Evolutionary conservation across 2,888 invertebrate species (phyloP), one percentile per base, ranked within the genome.

Genomic region (Drosophila paracracens): DNA sequence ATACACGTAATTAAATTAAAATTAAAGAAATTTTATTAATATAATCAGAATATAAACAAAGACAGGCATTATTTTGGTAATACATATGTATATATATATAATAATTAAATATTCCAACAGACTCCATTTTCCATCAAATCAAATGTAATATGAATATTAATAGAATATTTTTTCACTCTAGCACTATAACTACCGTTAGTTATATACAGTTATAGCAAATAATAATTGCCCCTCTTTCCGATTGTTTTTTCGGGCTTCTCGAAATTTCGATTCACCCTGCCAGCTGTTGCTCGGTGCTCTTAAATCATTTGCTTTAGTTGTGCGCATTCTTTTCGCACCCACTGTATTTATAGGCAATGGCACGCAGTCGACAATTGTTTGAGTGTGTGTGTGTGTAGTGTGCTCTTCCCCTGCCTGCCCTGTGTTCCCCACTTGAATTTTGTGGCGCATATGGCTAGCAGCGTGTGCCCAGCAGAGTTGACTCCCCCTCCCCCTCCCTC

Each of bases 361-460:
- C 67, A 68, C 62, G 64, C 67, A 58, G 62, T 62, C 53, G 46
- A 50, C 70, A 60, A 59, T 60, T 70, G 54, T 48, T 38, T 27
- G 38, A 29, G 38, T 56, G 56, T 56, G n/a, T 46, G n/a, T 46
- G 18, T 50, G 27, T 29, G 50, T 61, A 46, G 25, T 25, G 46
- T 46, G 25, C 58, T 52, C 56, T 63, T 58, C 27, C 60, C 46
- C 35, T 11, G 40, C 60, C 57, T n/a, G 16, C 5, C 58, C 57
- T n/a, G 16, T 16, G n/a, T 36, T 21, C 53, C 18, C 25, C 18
- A 25, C 70, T 54, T 73, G 60, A 57, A 66, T 66, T 56, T 54
- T 73, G 57, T 69, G 70, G 58, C 75, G 73, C 83, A 86, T 79
- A 79, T 83, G 83, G 79, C 87, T 54, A 54, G 53, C 74, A 86